Evolutionary conservation across 2,113 vertebrate species (phyloP).

Genomic region (Myrmecophaga tridactyla): DNA sequence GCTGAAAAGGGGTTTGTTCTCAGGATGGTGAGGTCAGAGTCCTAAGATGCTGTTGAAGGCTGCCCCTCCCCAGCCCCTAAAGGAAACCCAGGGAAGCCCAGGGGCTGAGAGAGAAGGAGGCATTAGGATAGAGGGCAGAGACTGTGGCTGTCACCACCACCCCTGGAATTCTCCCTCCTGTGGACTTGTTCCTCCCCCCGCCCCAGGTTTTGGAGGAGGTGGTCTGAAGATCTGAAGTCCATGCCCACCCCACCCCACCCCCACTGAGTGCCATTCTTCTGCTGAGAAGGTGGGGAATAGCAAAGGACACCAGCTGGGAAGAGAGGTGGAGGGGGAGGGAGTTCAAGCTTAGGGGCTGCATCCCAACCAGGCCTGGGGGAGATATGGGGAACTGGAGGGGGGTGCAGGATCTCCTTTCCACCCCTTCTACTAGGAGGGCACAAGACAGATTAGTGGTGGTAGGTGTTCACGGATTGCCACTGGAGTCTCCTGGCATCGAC

Average conservation of each 20-base stretch:
- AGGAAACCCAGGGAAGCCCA: neutral
- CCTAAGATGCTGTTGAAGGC: neutral
- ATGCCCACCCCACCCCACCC: fast-evolving
- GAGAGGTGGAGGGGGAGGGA: neutral
- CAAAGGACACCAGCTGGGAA: neutral
- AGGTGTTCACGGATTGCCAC: neutral
- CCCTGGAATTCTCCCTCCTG: too few relatives aligned
- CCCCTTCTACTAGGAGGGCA: fast-evolving
- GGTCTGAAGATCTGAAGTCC: neutral
- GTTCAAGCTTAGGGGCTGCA: neutral
- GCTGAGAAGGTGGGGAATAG: neutral
- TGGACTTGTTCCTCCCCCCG: neutral
- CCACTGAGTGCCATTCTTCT: neutral
- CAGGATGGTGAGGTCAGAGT: neutral
- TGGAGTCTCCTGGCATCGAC: neutral
- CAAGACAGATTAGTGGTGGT: neutral
- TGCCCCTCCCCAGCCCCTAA: neutral
- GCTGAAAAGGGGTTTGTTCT: neutral
- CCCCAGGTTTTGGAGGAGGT: neutral
- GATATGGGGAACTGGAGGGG: neutral
- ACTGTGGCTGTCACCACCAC: too few relatives aligned
- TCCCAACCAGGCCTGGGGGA: neutral
- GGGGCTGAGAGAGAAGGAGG: too few relatives aligned
- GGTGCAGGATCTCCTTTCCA: neutral
- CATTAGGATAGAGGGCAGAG: neutral